Conservation (phyloP, 35 echinoderm and acorn worm species). For the Strongylocentrotus purpuratus region DNA sequence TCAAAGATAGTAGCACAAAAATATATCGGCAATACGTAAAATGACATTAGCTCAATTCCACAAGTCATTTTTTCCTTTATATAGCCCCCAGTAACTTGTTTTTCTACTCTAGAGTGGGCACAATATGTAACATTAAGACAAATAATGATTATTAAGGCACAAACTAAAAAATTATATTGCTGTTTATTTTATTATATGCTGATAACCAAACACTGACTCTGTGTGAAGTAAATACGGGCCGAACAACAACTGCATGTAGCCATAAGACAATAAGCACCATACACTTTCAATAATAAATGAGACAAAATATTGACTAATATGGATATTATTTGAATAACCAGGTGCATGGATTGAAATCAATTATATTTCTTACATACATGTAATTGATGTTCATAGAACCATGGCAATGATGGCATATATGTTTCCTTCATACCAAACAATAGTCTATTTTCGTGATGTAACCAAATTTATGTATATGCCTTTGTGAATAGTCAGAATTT, state of each 20-base stretch:
- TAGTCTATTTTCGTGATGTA: too few species aligned
- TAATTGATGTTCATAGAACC: too few species aligned
- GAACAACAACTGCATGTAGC: background rate
- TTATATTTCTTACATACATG: too few species aligned
- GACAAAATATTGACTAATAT: background rate
- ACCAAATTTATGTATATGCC: too few species aligned
- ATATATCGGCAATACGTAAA: background rate
- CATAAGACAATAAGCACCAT: background rate
- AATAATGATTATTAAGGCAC: background rate
- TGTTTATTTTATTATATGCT: background rate
- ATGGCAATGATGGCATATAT: too few species aligned
- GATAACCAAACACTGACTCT: background rate
- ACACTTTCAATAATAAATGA: background rate
- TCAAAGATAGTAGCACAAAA: background rate
- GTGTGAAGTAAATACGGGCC: background rate
- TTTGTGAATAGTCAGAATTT: too few species aligned
- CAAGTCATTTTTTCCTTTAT: background rate
- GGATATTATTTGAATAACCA: background rate
- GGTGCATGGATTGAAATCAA: background rate
- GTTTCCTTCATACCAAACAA: too few species aligned
- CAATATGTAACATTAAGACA: background rate
- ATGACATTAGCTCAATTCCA: background rate
- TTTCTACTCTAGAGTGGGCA: background rate
- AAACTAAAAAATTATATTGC: background rate
- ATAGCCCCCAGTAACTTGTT: background rate